Evolutionary conservation across 2,888 invertebrate species (phyloP).

Genomic region (Villa cingulata): DNA sequence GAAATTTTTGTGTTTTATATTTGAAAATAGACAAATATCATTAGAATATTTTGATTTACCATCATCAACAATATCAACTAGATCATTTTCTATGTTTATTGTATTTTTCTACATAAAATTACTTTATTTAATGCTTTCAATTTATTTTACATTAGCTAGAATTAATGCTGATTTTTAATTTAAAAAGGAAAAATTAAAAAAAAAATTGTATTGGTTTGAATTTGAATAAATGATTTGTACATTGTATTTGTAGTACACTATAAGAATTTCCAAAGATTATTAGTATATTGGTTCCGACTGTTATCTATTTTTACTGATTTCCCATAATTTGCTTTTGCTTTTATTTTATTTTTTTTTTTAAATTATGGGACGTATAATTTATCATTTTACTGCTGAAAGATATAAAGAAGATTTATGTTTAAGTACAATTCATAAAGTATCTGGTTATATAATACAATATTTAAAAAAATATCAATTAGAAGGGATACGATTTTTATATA

Average conservation of each 20-base stretch:
- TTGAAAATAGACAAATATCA: background rate
- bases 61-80: slow-evolving; percentile 15
- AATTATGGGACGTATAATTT: slow-evolving; percentile 15
- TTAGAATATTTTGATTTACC: slow-evolving; percentile 26
- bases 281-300: too few species aligned
- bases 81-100: slow-evolving; percentile 32
- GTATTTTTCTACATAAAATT: slow-evolving; percentile 32
- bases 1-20: background rate
- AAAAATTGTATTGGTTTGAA: background rate
- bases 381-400: slow-evolving; percentile 28
- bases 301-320: too few species aligned
- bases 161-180: slow-evolving; percentile 3
- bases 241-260: too few species aligned
- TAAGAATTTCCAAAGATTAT: too few species aligned
- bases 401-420: slow-evolving; percentile 25
- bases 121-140: slow-evolving; percentile 30
- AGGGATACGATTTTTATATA: slow-evolving; percentile 27
- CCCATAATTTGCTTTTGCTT: too few species aligned
- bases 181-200: background rate
- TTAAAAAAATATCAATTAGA: slow-evolving; percentile 29
- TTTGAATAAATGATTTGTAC: background rate
- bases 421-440: slow-evolving; percentile 20
- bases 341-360: background rate
- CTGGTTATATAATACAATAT: slow-evolving; percentile 24
- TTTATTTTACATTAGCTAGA: slow-evolving; percentile 28